Evolutionary conservation across 1,140 invertebrate species (phyloP), one percentile per base, ranked within the genome.

Genomic region (Philopotamus ludificatus): DNA sequence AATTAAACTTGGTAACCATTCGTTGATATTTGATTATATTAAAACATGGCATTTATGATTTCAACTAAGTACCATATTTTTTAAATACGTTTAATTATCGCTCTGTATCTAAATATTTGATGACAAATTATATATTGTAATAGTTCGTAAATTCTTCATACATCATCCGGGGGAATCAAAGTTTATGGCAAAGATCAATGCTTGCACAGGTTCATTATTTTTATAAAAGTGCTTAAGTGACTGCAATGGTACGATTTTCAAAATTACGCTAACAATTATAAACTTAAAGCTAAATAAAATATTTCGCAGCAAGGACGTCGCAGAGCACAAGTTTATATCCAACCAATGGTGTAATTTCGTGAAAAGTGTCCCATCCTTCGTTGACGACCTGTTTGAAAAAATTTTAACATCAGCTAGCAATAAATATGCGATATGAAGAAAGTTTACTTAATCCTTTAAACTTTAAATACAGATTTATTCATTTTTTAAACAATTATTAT

Each of bases 301-400:
- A 44, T 65, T 59, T 66, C 41, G 64, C 62, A 63, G 50, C 41
- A 51, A 58, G 54, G 42, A 58, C 20, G 49, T 44, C 51, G 26
- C 53, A 59, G 18, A 34, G 44, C 21, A 58, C 26, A 42, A 53
- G 25, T 55, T 66, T 58, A 70, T 21, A 65, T 65, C 67, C 67
- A 70, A 54, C 63, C 63, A 28, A 66, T 61, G 53, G 60, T 66
- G 44, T 66, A 70, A 50, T 70, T 70, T 60, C 68, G 68, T 54
- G 68, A 23, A 64, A 70, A 64, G 61, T 66, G 61, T 34, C 68
- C 68, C 68, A 66, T 70, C 47, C 68, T 66, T 60, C 68, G 68
- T 49, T 66, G 65, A 44, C 68, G 68, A 54, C 65, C 68, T 70
- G 45, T 16, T n/a, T n/a, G n/a, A 70, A 61, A 66, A 42, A 15